A percentile compares a stretch with the other conserved stretches of the same genome.
phyloP scores from a whole-genome alignment of 37 sponge, comb jelly and placozoan genomes.

The Mnemiopsis leidyi region DNA sequence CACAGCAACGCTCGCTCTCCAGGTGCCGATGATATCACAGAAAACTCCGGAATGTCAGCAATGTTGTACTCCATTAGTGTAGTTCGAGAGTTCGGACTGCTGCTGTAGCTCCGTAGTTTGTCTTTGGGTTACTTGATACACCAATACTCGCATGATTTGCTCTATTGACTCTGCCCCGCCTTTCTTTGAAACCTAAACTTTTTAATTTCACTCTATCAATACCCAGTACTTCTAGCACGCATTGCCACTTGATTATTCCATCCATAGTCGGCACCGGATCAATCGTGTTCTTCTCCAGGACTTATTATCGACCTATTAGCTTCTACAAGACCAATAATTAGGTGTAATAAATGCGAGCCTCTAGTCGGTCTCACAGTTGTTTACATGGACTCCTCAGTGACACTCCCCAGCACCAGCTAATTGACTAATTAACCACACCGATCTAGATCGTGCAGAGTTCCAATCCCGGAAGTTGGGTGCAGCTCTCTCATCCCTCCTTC shows the following conservation, averaged over 20 bases:
- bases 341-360: background rate
- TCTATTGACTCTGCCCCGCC: background rate
- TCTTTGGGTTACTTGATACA: background rate
- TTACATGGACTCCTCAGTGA: background rate
- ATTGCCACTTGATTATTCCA: too few relatives aligned
- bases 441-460: background rate
- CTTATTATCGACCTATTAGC: background rate
- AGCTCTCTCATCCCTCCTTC: background rate
- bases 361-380: background rate
- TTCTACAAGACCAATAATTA: background rate
- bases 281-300: too few relatives aligned
- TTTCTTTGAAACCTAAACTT: background rate
- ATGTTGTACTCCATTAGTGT: background rate
- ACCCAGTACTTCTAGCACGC: background rate
- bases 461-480: background rate
- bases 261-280: too few relatives aligned
- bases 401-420: too few relatives aligned
- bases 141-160: background rate
- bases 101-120: background rate
- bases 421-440: background rate
- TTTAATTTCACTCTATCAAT: background rate
- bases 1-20: too few relatives aligned
- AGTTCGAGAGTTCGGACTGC: background rate
- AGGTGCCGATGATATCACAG: background rate
- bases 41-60: background rate